Percentiles rank a stretch among this genome's conserved stretches.
phyloP scores from a whole-genome alignment of 2,888 invertebrate species.

The Apotomis turbidana region DNA sequence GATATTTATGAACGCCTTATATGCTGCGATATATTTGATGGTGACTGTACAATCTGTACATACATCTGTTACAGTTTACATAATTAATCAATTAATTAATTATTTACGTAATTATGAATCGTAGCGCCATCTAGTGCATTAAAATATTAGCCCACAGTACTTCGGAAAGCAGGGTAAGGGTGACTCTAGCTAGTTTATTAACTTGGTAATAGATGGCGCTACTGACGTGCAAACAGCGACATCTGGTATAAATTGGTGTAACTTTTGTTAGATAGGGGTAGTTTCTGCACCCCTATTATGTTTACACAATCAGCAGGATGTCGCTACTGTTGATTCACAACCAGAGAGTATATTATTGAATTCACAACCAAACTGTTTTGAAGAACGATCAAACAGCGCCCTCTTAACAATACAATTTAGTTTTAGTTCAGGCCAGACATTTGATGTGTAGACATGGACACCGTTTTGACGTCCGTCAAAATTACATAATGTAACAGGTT shows the following conservation, averaged over 20 bases:
- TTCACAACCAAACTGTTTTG: too few species aligned
- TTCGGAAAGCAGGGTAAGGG: not conserved
- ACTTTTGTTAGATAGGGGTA: not conserved
- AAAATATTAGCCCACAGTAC: not conserved
- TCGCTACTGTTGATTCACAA: not conserved
- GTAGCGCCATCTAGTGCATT: slow-evolving; percentile 21
- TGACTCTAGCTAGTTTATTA: not conserved
- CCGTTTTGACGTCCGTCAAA: slow-evolving; percentile 10
- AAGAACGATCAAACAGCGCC: too few species aligned
- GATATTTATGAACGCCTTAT: too few species aligned
- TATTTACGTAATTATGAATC: not conserved
- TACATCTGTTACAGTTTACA: too few species aligned
- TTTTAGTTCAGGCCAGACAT: too few species aligned
- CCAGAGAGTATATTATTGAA: too few species aligned
- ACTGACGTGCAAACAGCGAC: slow-evolving; percentile 5
- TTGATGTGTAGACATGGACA: not conserved
- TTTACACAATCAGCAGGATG: not conserved
- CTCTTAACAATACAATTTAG: too few species aligned
- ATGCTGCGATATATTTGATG: too few species aligned
- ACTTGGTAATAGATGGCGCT: slow-evolving; percentile 24
- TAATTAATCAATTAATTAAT: too few species aligned
- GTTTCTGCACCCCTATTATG: not conserved
- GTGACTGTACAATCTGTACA: too few species aligned
- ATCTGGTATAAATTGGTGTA: slow-evolving; percentile 6
- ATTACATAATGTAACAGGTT: slow-evolving; percentile 29